Evolutionary conservation across 2,888 invertebrate species (phyloP).

Genomic region (Thymelicus lineola): DNA sequence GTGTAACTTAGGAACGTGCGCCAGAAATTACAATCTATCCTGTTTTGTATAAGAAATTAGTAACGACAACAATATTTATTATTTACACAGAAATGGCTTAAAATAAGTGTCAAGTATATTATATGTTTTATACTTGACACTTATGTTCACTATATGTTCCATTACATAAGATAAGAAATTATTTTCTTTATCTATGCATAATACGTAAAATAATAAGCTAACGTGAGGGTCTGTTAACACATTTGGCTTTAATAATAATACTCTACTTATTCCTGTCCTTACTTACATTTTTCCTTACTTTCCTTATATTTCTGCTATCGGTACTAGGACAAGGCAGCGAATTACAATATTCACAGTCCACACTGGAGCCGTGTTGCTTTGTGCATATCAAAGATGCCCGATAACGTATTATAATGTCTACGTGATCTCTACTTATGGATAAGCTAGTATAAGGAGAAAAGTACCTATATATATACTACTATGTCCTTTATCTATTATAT

Average conservation of each 20-base stretch:
- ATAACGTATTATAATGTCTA: conserved; percentile 22
- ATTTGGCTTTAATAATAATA: too few relatives aligned
- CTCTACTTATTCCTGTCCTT: too few relatives aligned
- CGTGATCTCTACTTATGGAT: conserved; percentile 12
- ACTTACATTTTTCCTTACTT: neutral
- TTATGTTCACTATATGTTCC: too few relatives aligned
- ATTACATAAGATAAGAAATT: too few relatives aligned
- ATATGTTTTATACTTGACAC: too few relatives aligned
- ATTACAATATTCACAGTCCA: neutral
- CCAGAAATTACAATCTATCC: conserved; percentile 8
- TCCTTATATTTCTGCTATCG: neutral
- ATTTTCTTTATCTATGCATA: too few relatives aligned
- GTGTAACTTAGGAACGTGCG: neutral
- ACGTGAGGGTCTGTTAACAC: too few relatives aligned
- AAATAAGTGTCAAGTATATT: too few relatives aligned
- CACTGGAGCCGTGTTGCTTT: neutral
- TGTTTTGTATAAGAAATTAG: conserved; percentile 17
- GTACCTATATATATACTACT: too few relatives aligned
- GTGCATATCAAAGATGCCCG: conserved; percentile 26
- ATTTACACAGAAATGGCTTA: too few relatives aligned
- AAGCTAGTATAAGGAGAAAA: conserved; percentile 4
- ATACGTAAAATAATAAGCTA: too few relatives aligned
- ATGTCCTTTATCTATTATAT: too few relatives aligned
- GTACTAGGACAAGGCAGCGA: conserved; percentile 2
- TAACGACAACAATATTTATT: conserved; percentile 1